A percentile compares a stretch with the other conserved stretches of the same genome.
phyloP scores from a whole-genome alignment of 2,888 invertebrate species.

The Hedya salicella region DNA sequence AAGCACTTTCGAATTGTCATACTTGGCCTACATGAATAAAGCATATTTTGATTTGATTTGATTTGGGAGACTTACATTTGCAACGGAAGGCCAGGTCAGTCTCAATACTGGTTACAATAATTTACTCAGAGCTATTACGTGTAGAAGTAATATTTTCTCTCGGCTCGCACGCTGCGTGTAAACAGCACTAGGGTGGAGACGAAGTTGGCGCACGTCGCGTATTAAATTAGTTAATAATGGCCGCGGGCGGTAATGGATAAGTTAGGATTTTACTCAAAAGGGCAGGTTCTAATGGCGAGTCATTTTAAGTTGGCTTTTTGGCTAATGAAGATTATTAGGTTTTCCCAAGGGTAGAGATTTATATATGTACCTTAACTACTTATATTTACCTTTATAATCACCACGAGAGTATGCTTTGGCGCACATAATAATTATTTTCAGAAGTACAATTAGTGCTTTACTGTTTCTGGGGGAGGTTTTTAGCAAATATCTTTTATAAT shows the following conservation, averaged over 20 bases:
- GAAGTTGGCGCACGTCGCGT: slow-evolving; percentile 21
- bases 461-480: too few relatives aligned
- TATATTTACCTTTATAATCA: too few relatives aligned
- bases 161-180: slow-evolving; percentile 2
- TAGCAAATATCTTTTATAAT: too few relatives aligned
- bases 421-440: too few relatives aligned
- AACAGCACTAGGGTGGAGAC: slow-evolving; percentile 25
- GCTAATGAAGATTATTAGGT: slow-evolving; percentile 7
- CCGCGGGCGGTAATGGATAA: slow-evolving; percentile 31
- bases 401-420: too few relatives aligned
- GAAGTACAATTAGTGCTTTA: too few relatives aligned
- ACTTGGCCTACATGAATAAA: too few relatives aligned
- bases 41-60: too few relatives aligned
- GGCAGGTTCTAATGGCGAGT: slow-evolving; percentile 16
- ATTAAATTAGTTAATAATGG: slow-evolving; percentile 39
- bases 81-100: background rate
- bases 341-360: slow-evolving; percentile 13
- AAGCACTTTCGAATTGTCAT: too few relatives aligned
- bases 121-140: background rate
- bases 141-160: background rate
- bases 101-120: background rate
- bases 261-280: slow-evolving; percentile 33
- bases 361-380: too few relatives aligned
- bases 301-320: slow-evolving; percentile 11
- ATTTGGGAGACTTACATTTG: too few relatives aligned